Percentiles rank a stretch among this genome's conserved stretches.
Conservation (phyloP, 2,113 vertebrate genomes). For the Rhinoptilus africanus region DNA sequence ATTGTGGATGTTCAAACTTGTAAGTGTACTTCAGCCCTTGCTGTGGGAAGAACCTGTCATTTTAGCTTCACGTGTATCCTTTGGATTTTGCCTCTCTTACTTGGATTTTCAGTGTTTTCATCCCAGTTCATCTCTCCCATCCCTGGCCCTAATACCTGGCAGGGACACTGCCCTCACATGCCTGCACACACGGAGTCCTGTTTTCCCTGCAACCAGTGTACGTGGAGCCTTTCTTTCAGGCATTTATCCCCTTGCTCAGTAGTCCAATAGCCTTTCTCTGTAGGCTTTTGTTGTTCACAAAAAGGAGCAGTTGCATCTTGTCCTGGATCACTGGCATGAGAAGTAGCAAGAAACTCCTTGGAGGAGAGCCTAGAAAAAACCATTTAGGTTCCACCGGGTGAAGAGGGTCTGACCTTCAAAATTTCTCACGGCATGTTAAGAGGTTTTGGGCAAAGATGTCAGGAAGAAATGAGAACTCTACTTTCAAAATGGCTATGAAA, state of each 20-base stretch:
- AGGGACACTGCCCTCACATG: neutral
- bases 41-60: neutral
- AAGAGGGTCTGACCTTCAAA: neutral
- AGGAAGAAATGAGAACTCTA: neutral
- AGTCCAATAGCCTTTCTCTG: neutral
- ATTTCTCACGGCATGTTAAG: neutral
- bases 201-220: neutral
- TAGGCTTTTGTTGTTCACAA: neutral
- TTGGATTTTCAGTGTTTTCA: neutral
- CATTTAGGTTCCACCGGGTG: neutral
- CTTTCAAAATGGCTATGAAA: neutral
- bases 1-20: neutral
- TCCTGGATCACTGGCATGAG: neutral
- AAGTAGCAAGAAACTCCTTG: neutral
- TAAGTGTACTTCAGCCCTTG: neutral
- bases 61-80: neutral
- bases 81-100: neutral
- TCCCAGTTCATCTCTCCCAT: neutral
- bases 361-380: neutral
- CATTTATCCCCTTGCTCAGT: neutral
- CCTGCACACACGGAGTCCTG: rapidly evolving
- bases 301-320: neutral
- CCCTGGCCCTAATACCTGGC: neutral
- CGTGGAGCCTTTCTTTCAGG: neutral
- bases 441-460: neutral